Percentiles rank a stretch among this genome's conserved stretches.
phyloP scores from a whole-genome alignment of 2,797 vertebrate species.

The Agapornis canus region DNA sequence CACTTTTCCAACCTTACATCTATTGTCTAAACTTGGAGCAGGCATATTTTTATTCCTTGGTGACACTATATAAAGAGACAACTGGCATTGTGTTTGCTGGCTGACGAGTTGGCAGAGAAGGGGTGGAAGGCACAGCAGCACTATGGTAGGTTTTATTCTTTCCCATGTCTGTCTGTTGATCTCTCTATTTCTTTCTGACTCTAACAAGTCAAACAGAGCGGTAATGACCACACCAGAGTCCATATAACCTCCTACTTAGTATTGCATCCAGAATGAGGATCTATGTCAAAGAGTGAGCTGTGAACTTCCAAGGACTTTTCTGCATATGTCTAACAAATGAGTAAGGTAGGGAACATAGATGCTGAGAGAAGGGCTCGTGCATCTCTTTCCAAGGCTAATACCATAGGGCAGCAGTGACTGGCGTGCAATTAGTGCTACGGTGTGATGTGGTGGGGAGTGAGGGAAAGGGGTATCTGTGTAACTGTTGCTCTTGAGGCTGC shows the following conservation, averaged over 20 bases:
- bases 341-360: neutral
- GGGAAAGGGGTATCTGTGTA: neutral
- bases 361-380: neutral
- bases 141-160: conserved; percentile 70
- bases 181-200: neutral
- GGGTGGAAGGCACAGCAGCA: conserved; percentile 50
- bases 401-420: neutral
- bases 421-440: neutral
- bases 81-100: conserved; percentile 53
- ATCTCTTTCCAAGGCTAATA: neutral
- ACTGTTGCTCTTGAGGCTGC: neutral
- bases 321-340: neutral
- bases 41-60: conserved; percentile 69
- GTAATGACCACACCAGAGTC: neutral
- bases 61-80: conserved; percentile 79
- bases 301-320: neutral
- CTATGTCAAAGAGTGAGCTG: neutral
- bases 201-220: neutral
- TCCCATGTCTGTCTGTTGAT: neutral
- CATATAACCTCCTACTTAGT: neutral
- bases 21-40: conserved; percentile 86
- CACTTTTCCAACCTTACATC: conserved; percentile 73
- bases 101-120: conserved; percentile 65
- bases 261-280: neutral
- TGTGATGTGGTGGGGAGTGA: neutral